Conservation (phyloP, 2,797 vertebrate genomes). For the Odontamblyopus lacepedii region DNA sequence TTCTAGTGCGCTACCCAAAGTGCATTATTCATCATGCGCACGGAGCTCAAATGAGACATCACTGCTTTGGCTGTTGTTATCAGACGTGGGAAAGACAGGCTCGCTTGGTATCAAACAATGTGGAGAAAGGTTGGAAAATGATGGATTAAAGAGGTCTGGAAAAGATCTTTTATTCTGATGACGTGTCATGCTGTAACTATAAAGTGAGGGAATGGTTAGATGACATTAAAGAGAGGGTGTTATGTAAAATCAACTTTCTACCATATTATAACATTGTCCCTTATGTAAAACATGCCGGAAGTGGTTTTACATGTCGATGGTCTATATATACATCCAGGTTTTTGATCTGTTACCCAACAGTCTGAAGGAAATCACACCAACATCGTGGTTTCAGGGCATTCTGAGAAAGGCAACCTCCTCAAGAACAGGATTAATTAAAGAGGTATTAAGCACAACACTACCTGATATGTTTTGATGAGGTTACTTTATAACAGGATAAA, state of each 20-base stretch:
- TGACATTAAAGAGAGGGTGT: too few relatives aligned
- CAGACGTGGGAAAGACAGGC: slow-evolving; percentile 3
- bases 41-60: slow-evolving; percentile 41
- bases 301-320: too few relatives aligned
- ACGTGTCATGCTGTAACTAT: not conserved
- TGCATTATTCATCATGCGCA: slow-evolving; percentile 37
- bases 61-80: slow-evolving; percentile 26
- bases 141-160: slow-evolving; percentile 7
- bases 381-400: not conserved
- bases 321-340: not conserved
- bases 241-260: too few relatives aligned
- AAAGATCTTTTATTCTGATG: not conserved
- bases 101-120: not conserved
- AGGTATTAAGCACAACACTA: not conserved
- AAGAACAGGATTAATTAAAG: not conserved
- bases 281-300: too few relatives aligned
- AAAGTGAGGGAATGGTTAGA: not conserved
- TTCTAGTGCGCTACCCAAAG: slow-evolving; percentile 30
- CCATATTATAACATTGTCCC: too few relatives aligned
- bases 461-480: not conserved
- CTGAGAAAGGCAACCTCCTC: not conserved
- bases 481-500: too few relatives aligned
- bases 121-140: not conserved
- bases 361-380: too few relatives aligned
- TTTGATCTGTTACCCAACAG: not conserved